Evolutionary conservation across 2,888 invertebrate genomes (phyloP).

Genomic region (Epinotia nisella): DNA sequence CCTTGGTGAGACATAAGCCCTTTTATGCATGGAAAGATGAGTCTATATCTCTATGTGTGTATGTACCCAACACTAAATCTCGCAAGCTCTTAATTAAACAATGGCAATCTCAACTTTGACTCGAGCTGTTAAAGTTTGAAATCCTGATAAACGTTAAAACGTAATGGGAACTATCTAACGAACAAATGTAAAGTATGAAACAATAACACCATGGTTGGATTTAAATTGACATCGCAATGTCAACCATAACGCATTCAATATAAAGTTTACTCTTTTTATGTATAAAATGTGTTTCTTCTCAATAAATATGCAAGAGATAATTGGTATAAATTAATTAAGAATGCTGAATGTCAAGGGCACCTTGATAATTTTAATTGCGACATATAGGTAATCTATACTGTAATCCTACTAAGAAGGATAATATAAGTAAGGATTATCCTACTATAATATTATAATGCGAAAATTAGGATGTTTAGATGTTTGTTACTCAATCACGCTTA

Average conservation of each 20-base stretch:
- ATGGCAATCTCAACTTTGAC: not conserved
- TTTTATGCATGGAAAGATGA: not conserved
- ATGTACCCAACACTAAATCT: no score
- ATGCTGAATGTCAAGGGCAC: conserved; percentile 31
- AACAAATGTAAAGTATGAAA: not conserved
- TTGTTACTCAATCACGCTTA: no score
- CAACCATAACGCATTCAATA: not conserved
- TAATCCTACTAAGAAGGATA: no score
- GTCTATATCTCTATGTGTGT: no score
- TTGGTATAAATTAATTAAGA: conserved; percentile 18
- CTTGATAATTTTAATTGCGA: conserved; percentile 3
- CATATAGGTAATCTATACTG: not conserved
- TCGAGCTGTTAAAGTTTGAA: not conserved
- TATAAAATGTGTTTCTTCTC: conserved; percentile 4
- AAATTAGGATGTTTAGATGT: no score
- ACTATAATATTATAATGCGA: no score
- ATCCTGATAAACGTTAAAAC: not conserved
- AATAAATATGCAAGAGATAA: conserved; percentile 26
- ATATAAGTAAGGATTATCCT: no score
- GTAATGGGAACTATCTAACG: not conserved
- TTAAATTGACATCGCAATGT: not conserved
- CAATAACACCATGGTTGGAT: conserved; percentile 3
- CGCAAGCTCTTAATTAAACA: not conserved
- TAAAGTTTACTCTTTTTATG: not conserved
- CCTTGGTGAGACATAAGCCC: not conserved